These are phyloP conservation scores for Oncorhynchus tshawytscha DNA, from an alignment of 2,113 vertebrate genomes.

Conservation along the genomic window DNA sequence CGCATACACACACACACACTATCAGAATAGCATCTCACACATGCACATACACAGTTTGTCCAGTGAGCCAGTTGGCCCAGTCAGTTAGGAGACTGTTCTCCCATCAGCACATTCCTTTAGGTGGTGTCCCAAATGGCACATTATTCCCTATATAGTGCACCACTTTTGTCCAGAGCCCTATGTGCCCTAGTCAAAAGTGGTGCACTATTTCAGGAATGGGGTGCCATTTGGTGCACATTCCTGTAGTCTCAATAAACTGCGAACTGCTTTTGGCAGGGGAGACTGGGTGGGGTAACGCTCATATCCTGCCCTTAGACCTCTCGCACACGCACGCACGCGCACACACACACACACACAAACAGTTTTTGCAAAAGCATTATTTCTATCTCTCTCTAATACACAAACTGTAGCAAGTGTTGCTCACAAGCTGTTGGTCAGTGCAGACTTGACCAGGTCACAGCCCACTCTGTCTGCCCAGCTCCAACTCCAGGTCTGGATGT, in stretches of 20 bases:
- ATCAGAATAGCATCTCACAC: background rate
- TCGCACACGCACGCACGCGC: conserved; percentile 27
- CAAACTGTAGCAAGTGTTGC: conserved; percentile 48
- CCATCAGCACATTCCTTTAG: conserved; percentile 58
- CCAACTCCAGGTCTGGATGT: conserved; percentile 19
- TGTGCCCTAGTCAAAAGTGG: too few relatives aligned
- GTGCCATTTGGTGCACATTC: background rate
- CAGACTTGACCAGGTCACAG: conserved; percentile 12
- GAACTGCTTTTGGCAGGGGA: conserved; percentile 60
- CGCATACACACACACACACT: conserved; percentile 9
- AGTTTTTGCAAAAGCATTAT: background rate
- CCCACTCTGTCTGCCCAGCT: conserved; percentile 30
- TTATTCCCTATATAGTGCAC: too few relatives aligned
- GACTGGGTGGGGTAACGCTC: conserved; percentile 68
- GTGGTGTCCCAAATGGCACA: too few relatives aligned
- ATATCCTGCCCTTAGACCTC: conserved; percentile 70
- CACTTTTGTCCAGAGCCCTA: too few relatives aligned
- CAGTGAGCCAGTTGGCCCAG: conserved; percentile 61
- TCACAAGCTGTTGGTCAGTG: conserved; percentile 34
- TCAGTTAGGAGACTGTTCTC: conserved; percentile 48
- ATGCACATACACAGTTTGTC: conserved; percentile 41
- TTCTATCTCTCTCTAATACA: background rate
- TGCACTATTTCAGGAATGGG: too few relatives aligned
- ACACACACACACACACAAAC: conserved; percentile 20
- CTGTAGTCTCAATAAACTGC: conserved; percentile 51